Base-by-base conservation (phyloP, 2,797 vertebrate species). In the Urocyon cinereoargenteus region DNA sequence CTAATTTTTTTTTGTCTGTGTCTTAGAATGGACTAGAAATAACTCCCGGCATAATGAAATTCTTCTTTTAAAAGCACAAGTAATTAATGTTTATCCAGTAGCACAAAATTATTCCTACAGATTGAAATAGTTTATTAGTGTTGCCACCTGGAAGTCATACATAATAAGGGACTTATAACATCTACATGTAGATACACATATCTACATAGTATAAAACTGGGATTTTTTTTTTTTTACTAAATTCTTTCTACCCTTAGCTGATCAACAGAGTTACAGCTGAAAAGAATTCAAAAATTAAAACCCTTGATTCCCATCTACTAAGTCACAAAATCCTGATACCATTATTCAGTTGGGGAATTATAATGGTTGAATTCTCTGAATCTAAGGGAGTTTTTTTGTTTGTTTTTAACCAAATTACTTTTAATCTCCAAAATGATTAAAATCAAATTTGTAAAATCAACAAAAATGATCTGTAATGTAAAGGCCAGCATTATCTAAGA, bases 401-500 rank as follows among this genome's bases (percentile, higher is more conserved):
- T 93, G 26, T 4, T 61, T 89, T 94, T n/a, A 84, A 64, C 28
- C 5, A 81, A 75, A 72, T 68, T 62, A 49, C 5, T 75, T 90
- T 73, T 84, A 81, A 81, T n/a, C 14, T 77, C 53, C 36, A 68
- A 84, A 53, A 91, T 57, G 19, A 89, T 89, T 75, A 51, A 62
- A 59, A 40, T 31, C n/a, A 24, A 12, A 0, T 2, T 79, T 83
- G 34, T 79, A 18, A 73, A 78, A 61, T n/a, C 24, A 75, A 45
- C 16, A 81, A 62, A 86, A 84, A 77, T 96, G 24, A 61, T 77
- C 24, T 95, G 15, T 22, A 78, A 93, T 36, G 86, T 68, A 73
- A 84, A 79, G 51, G 93, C 78, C 4, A 36, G 11, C 2, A 45
- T 18, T 86, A 77, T 36, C 22, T n/a, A 84, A 90, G 22, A 78